A percentile compares a stretch with the other conserved stretches of the same genome.
Conservation (phyloP, 2,113 vertebrate genomes). For the Epinephelus lanceolatus region DNA sequence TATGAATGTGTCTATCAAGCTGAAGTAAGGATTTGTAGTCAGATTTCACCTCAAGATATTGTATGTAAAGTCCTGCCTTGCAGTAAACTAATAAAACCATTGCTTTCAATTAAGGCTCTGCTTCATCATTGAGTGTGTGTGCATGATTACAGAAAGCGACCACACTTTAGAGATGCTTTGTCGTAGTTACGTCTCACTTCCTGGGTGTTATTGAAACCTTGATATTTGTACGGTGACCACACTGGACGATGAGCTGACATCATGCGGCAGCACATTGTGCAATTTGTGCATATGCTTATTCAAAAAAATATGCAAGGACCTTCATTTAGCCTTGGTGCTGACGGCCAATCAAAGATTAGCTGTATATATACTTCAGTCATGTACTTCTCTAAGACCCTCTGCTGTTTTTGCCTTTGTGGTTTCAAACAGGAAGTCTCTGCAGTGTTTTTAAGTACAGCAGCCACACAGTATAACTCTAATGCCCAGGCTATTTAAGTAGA, state of each 20-base stretch:
- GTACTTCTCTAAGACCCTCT: not conserved
- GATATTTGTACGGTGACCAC: not conserved
- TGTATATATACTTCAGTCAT: not conserved
- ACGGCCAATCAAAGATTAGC: not conserved
- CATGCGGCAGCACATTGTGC: not conserved
- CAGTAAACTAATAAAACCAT: not conserved
- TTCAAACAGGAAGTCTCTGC: constrained; percentile 28
- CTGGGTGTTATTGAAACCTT: not conserved
- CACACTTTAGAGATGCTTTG: too few species aligned
- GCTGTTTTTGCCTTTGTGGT: not conserved
- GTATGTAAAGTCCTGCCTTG: not conserved
- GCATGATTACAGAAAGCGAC: not conserved
- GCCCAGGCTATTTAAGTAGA: not conserved
- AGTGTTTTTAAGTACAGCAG: not conserved
- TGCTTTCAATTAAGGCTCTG: not conserved
- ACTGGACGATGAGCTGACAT: too few species aligned
- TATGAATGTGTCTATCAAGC: not conserved
- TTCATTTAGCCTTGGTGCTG: not conserved
- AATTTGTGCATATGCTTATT: too few species aligned
- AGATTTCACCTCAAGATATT: not conserved
- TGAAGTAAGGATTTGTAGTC: not conserved
- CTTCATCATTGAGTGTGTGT: not conserved
- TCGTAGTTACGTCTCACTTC: not conserved
- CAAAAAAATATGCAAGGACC: not conserved
- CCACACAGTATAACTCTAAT: not conserved